Percentiles rank a stretch among this genome's conserved stretches.
phyloP scores from a whole-genome alignment of 1,140 invertebrate genomes.

The Caenorhabditis inopinata region DNA sequence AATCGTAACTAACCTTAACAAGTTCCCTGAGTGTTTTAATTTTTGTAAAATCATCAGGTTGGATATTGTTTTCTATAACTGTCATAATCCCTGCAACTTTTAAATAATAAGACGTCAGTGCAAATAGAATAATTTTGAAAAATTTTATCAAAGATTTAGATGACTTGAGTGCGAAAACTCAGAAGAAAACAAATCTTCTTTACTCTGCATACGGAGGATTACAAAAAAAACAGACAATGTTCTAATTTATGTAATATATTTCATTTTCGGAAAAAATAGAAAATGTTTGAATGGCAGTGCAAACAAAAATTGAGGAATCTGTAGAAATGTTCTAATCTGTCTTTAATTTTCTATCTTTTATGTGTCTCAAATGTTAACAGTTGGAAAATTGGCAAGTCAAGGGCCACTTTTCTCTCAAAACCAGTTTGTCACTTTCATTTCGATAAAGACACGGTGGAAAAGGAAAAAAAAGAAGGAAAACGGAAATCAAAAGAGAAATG shows the following conservation, averaged over 20 bases:
- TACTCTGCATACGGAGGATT: too few relatives aligned
- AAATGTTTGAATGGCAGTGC: too few relatives aligned
- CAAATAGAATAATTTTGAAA: too few relatives aligned
- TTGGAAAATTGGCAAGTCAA: neutral
- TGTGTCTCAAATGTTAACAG: constrained; percentile 27
- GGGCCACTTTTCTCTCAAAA: neutral
- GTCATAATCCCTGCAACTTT: constrained; percentile 24
- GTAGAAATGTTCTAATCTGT: neutral
- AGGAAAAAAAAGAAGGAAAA: neutral
- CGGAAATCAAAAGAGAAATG: too few relatives aligned
- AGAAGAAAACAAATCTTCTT: too few relatives aligned
- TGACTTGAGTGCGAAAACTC: too few relatives aligned
- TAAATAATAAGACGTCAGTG: neutral
- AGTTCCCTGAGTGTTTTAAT: constrained; percentile 46
- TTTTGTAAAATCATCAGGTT: constrained; percentile 36
- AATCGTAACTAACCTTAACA: too few relatives aligned
- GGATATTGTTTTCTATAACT: constrained; percentile 30
- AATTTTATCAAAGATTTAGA: too few relatives aligned
- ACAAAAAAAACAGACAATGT: neutral
- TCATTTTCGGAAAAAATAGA: too few relatives aligned
- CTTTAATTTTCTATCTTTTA: constrained; percentile 4
- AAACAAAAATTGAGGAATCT: neutral
- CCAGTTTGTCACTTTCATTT: constrained; percentile 19
- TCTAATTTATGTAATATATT: too few relatives aligned
- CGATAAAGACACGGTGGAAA: neutral